Base-by-base conservation (phyloP, 2,888 invertebrate species). In the Uloborus plumipes region DNA sequence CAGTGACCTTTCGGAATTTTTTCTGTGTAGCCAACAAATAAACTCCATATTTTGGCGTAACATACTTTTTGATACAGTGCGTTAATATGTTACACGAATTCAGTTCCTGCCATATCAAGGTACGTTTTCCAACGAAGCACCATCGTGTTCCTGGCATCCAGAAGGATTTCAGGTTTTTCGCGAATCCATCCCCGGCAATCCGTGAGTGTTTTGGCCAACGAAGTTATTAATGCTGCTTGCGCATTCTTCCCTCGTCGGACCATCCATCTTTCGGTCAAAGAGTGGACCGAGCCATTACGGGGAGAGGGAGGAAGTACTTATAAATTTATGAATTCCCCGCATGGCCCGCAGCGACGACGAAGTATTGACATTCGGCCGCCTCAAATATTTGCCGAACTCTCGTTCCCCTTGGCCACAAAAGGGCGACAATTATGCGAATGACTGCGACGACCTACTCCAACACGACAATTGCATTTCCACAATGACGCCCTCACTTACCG, bases 381-480 rank as follows among this genome's bases (percentile, higher is more conserved):
- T 84, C 83, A 84, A 84, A 84, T 84, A 84, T 84, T 84, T 84
- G 83, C 77, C 62, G 72, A 72, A 73, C 83, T 84, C 81, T 84
- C 74, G 65, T 76, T 70, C 76, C 75, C 53, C 66, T 58, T 53
- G 76, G 72, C 73, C 73, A 73, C 73, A 84, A 81, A 74, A 77
- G 78, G 76, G 65, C 70, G 77, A 77, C 84, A 78, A 81, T 84
- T 81, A 81, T 75, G 80, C 80, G 74, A 81, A 81, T 78, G 84
- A 72, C 77, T 74, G 81, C 64, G 65, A 73, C 72, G 77, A 76
- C 58, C 71, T 72, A 76, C 82, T 82, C 71, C 70, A 82, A 84
- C 77, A 84, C 83, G 83, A 77, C 83, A 84, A 77, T 84, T 84
- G 83, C 83, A 84, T 84, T 84, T 78, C 78, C 83, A 78, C 73